A percentile compares a stretch with the other conserved stretches of the same genome.
phyloP scores from a whole-genome alignment of 2,113 vertebrate genomes.

The Varanus komodoensis region DNA sequence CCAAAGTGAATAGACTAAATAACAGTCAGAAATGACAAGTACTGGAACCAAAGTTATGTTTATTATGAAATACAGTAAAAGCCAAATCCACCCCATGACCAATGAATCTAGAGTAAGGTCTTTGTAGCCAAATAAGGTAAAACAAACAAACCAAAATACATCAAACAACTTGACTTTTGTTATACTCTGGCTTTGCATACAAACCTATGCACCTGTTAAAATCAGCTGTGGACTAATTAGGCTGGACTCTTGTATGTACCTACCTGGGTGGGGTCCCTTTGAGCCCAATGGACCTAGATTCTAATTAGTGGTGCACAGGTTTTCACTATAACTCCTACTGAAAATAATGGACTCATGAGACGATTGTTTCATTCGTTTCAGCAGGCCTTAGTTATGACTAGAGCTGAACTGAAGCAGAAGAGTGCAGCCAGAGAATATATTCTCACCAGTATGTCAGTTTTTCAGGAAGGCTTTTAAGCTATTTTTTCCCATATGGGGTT shows the following conservation, averaged over 20 bases:
- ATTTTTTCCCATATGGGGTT: background rate
- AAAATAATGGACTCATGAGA: background rate
- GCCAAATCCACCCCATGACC: constrained; percentile 13
- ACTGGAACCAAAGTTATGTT: constrained; percentile 58
- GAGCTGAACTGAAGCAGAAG: background rate
- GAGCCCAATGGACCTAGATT: background rate
- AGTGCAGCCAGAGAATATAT: background rate
- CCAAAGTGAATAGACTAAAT: background rate
- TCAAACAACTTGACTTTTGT: no score
- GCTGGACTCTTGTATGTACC: background rate
- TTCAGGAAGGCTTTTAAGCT: background rate
- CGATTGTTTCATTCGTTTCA: background rate
- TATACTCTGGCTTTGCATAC: background rate
- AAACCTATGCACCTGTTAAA: background rate
- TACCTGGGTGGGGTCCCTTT: background rate
- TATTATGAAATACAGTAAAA: constrained; percentile 57
- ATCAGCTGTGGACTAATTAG: background rate
- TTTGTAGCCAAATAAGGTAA: background rate
- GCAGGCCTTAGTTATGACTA: background rate
- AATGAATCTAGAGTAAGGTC: background rate
- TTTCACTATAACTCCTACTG: background rate
- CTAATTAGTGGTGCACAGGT: background rate
- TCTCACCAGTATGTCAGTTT: background rate
- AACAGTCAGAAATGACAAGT: background rate
- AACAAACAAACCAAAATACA: no score